Base-by-base conservation (phyloP, 2,888 invertebrate genomes). In the Atrina japonica region DNA sequence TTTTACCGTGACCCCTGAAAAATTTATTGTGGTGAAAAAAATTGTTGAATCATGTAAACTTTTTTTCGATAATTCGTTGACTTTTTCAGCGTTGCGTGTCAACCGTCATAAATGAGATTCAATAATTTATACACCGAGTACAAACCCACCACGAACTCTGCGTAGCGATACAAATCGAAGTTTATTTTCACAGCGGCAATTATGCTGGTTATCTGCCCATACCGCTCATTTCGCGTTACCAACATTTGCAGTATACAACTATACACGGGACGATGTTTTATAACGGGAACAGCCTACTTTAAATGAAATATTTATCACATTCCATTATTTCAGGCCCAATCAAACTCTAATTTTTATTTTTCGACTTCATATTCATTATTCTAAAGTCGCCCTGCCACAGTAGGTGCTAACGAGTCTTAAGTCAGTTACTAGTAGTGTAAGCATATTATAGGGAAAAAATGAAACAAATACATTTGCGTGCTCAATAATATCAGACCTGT, bases 241-340 rank as follows among this genome's bases (percentile, higher is more conserved):
- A 35, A 35, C 35, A 35, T 35, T 35, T 35, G 35, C 35, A 35
- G 35, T 35, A 35, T 35, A 35, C 47, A 58, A 41, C 68, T 70
- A 63, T 61, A 80, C 82, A 81, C 52, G 82, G 88, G 88, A 75
- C 63, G 82, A 69, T 71, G 86, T 82, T 85, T 88, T 87, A 87
- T 86, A 87, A 87, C 86, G 85, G 87, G 86, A 88, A 88, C 81
- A 87, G 88, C 88, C 82, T 58, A 67, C 55, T 69, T 74, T 45
- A 66, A 59, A 59, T 47, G 47, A 47, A 14, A 21, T 21, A 41
- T 45, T 29, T 18, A 45, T 43, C 2, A 30, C 16, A 29, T 47
- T n/a, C 16, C n/a, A 18, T 16, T 47, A 16, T 47, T 21, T 47
- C 21, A 47, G 16, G n/a, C 21, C 47, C 16, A 9, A 47, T 47